Evolutionary conservation across 2,888 invertebrate genomes (phyloP).

Genomic region (Yponomeuta evonymella): DNA sequence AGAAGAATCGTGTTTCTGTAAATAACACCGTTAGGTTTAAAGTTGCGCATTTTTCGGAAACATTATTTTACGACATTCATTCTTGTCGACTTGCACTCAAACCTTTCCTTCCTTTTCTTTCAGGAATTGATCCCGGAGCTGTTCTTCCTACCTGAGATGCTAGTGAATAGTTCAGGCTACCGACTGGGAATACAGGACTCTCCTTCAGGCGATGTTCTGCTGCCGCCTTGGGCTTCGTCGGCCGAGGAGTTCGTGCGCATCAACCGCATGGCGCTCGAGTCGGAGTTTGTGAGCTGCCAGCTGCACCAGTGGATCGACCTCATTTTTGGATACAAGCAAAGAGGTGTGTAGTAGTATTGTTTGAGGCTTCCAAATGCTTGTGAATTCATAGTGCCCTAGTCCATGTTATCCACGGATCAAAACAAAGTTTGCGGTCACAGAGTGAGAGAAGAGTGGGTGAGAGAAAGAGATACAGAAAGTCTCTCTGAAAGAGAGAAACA

Average conservation of each 20-base stretch:
- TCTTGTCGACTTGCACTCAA: background rate
- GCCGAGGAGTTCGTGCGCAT: conserved; percentile 99
- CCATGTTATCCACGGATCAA: too few species aligned
- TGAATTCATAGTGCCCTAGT: too few species aligned
- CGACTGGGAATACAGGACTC: conserved; percentile 93
- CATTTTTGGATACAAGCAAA: conserved; percentile 99
- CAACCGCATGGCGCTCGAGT: conserved; percentile 98
- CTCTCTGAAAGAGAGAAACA: too few species aligned
- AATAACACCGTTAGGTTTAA: too few species aligned
- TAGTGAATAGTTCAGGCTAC: conserved; percentile 89
- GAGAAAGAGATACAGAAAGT: too few species aligned
- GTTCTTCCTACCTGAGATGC: conserved; percentile 99
- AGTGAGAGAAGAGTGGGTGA: too few species aligned
- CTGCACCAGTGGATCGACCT: conserved; percentile 99
- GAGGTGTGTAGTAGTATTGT: conserved; percentile 74
- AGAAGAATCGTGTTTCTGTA: too few species aligned
- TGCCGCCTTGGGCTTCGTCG: conserved; percentile 97
- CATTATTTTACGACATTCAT: too few species aligned
- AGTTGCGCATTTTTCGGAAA: too few species aligned
- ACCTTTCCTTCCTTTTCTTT: background rate
- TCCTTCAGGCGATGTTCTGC: conserved; percentile 87
- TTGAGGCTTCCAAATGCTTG: too few species aligned
- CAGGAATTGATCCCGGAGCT: conserved; percentile 98
- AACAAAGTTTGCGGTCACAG: too few species aligned
- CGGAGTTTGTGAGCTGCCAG: conserved; percentile 99